Percentiles rank a stretch among this genome's conserved stretches.
phyloP scores from a whole-genome alignment of 2,797 vertebrate genomes.

The Labroides dimidiatus region DNA sequence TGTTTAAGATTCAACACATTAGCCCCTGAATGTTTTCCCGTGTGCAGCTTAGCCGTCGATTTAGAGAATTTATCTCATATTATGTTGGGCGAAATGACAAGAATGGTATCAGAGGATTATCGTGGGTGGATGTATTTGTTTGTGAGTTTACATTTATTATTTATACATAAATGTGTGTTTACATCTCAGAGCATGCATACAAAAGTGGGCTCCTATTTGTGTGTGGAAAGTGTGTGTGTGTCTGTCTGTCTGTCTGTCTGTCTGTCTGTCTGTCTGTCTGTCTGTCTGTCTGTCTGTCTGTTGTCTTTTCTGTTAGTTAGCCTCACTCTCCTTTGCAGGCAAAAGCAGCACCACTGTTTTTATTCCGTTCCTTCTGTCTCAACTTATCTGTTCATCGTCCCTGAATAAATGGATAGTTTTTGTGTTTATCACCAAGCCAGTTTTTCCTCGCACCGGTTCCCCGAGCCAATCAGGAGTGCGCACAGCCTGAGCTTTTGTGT shows the following conservation, averaged over 20 bases:
- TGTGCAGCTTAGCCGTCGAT: conserved; percentile 49
- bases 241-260: conserved; percentile 4
- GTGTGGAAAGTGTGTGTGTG: conserved; percentile 2
- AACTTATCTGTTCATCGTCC: conserved; percentile 49
- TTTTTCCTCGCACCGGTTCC: conserved; percentile 11
- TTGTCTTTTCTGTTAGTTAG: conserved; percentile 41
- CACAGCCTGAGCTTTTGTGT: conserved; percentile 20
- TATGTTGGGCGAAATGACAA: conserved; percentile 58
- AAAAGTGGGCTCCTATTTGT: neutral
- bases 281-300: conserved; percentile 9
- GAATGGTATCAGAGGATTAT: conserved; percentile 62
- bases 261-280: conserved; percentile 4
- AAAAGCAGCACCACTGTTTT: conserved; percentile 35
- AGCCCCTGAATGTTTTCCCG: conserved; percentile 56
- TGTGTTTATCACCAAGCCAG: conserved; percentile 23
- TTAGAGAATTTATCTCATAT: conserved; percentile 61
- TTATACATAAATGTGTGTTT: neutral
- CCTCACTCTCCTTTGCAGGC: conserved; percentile 20
- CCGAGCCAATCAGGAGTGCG: conserved; percentile 29
- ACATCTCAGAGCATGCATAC: conserved; percentile 3
- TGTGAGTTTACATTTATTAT: conserved; percentile 19
- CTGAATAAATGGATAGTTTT: conserved; percentile 33
- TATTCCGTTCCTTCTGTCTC: conserved; percentile 32
- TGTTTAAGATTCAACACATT: conserved; percentile 59
- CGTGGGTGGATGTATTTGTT: conserved; percentile 52